Base-by-base conservation (phyloP, 1,140 invertebrate species). In the Sarcophaga bullata region DNA sequence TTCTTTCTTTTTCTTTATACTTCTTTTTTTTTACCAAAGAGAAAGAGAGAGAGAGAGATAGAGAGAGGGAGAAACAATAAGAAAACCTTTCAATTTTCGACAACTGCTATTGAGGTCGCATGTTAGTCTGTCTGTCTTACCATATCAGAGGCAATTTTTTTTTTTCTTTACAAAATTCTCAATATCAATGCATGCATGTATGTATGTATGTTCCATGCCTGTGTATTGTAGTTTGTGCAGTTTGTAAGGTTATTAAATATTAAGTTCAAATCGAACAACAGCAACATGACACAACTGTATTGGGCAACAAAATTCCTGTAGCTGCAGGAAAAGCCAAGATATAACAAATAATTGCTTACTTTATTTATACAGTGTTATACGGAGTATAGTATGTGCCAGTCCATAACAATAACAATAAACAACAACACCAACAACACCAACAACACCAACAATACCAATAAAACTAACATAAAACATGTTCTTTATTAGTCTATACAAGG, bases 241-340 rank as follows among this genome's bases (percentile, higher is more conserved):
- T 58, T 58, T 58, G 54, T 58, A 58, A 58, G 15, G n/a, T 58
- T 58, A 58, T 58, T 58, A 58, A 58, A 58, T 58, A 58, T 58
- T 58, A 58, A 58, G 13, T 58, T 58, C 54, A 58, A 37, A 58
- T 58, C 7, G 54, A n/a, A 58, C 54, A 58, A 58, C 25, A 37
- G 25, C 25, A 37, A 37, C 54, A 58, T 58, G 11, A 58, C 54
- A 58, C 13, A n/a, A 58, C 2, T 58, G 54, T n/a, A n/a, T 58
- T 58, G 54, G 13, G 7, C 54, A 58, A 58, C 15, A 58, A 58
- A 0, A 58, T n/a, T n/a, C 11, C 25, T 37, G 25, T 37, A 37
- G 25, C 25, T 37, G 25, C 4, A 37, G 25, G 25, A 37, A 37
- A 37, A 37, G 25, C 25, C 4, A 37, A 37, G 25, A 37, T 58